Conservation (phyloP, 1,140 invertebrate genomes). For the Bombus balteatus region DNA sequence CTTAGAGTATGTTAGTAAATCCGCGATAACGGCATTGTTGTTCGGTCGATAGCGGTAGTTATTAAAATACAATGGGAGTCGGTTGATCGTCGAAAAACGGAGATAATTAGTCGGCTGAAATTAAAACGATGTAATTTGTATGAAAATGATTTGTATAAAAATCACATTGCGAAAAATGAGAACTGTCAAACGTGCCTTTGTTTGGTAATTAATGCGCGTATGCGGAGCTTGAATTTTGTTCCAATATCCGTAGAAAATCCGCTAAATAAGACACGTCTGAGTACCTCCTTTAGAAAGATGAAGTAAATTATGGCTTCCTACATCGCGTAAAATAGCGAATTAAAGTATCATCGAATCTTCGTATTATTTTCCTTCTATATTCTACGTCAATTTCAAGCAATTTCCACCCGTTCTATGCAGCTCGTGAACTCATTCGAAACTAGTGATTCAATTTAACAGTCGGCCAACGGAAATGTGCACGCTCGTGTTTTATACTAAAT, state of each 20-base stretch:
- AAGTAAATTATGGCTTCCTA: background rate
- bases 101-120: slow-evolving; percentile 26
- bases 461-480: background rate
- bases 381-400: background rate
- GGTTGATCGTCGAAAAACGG: slow-evolving; percentile 26
- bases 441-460: slow-evolving; percentile 10
- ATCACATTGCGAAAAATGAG: background rate
- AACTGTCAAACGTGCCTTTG: slow-evolving; percentile 9
- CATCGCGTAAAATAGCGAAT: background rate
- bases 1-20: background rate
- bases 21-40: background rate
- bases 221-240: slow-evolving; percentile 4
- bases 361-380: background rate
- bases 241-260: background rate
- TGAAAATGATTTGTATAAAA: slow-evolving; percentile 20
- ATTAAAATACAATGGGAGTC: slow-evolving; percentile 22
- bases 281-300: background rate
- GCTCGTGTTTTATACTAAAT: background rate
- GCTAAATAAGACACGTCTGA: slow-evolving; percentile 10
- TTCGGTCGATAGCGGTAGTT: slow-evolving; percentile 25
- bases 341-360: background rate
- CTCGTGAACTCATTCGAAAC: slow-evolving; percentile 1
- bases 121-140: slow-evolving; percentile 21
- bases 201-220: slow-evolving; percentile 20
- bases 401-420: background rate